A percentile compares a stretch with the other conserved stretches of the same genome.
phyloP scores from a whole-genome alignment of 2,113 vertebrate species.

The Tylochromis polylepis region DNA sequence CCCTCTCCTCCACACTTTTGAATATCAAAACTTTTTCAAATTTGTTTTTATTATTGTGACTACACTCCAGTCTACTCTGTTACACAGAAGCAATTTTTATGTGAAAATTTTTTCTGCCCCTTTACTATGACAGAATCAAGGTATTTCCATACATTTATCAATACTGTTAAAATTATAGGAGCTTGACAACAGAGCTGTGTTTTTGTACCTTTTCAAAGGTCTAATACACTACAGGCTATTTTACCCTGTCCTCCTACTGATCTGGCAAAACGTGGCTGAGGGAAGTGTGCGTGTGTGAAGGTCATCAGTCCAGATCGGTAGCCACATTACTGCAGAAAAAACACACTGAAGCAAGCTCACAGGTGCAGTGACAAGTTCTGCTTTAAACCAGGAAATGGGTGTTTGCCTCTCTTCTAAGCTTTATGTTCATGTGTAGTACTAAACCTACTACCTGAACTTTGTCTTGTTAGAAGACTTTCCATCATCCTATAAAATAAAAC shows the following conservation, averaged over 20 bases:
- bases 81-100: no score
- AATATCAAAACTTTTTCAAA: neutral
- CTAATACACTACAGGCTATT: neutral
- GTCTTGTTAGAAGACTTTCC: neutral
- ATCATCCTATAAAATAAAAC: neutral
- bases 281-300: neutral
- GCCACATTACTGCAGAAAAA: neutral
- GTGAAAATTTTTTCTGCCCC: neutral
- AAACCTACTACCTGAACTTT: neutral
- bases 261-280: neutral
- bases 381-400: neutral
- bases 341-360: neutral
- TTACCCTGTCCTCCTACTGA: neutral
- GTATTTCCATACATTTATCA: neutral
- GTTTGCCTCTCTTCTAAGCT: neutral
- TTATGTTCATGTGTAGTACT: neutral
- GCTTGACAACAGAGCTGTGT: neutral
- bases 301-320: neutral
- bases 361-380: neutral
- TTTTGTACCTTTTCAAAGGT: neutral
- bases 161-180: neutral
- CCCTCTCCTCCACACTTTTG: neutral
- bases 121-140: neutral
- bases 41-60: neutral
- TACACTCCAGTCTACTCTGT: neutral